Conservation (phyloP, 2,113 vertebrate species). For the Mus musculus region DNA sequence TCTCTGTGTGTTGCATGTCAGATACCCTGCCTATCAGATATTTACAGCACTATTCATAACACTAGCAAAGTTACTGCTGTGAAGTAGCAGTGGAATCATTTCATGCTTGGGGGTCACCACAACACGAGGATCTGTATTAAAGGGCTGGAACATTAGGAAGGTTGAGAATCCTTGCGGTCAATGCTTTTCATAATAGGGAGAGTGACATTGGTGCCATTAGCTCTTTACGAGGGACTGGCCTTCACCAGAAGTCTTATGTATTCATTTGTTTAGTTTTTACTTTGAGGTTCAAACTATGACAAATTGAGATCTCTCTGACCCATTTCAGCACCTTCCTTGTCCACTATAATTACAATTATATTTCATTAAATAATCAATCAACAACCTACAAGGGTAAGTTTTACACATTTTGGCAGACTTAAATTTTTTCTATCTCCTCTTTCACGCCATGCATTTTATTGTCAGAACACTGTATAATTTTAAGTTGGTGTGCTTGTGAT, state of each 20-base stretch:
- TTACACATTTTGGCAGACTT: slow-evolving; percentile 32
- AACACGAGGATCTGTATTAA: not conserved
- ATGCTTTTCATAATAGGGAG: not conserved
- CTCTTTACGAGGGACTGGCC: not conserved
- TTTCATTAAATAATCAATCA: slow-evolving; percentile 36
- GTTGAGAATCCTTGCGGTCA: not conserved
- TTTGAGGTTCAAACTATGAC: slow-evolving; percentile 20
- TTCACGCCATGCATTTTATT: slow-evolving; percentile 35
- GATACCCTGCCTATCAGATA: not conserved
- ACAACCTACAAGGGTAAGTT: slow-evolving; percentile 18
- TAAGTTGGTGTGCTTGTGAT: slow-evolving; percentile 34
- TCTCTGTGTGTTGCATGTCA: not conserved
- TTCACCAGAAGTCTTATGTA: slow-evolving; percentile 11
- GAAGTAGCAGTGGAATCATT: not conserved
- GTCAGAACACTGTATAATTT: slow-evolving; percentile 51
- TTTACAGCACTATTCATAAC: not conserved
- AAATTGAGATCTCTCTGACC: not conserved
- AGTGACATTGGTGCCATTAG: not conserved
- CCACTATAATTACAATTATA: slow-evolving; percentile 54
- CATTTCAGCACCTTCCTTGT: not conserved
- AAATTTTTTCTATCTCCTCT: slow-evolving; percentile 43
- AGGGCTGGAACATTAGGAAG: not conserved
- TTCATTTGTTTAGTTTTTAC: slow-evolving; percentile 5
- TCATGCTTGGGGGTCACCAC: not conserved
- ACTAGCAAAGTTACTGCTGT: not conserved